Evolutionary conservation across 2,888 invertebrate genomes (phyloP), one percentile per base, ranked within the genome.

Genomic region (Sepiola atlantica): DNA sequence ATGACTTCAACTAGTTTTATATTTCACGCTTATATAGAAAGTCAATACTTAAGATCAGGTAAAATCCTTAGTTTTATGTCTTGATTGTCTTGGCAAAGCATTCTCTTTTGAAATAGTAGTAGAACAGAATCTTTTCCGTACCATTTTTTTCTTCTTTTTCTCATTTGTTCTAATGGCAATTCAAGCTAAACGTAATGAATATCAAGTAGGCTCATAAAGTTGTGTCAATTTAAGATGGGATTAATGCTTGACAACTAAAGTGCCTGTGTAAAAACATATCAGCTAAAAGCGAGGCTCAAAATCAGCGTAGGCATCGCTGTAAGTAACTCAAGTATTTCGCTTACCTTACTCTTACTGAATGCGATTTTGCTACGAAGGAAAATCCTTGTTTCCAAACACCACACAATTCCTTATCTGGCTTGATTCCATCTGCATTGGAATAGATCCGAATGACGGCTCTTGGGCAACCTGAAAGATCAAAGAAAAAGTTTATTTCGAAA

Each of bases 371-470:
- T 93, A 61, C 24, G 35, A 32, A 93, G 55, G 93, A 93, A 61
- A 57, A 93, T 93, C 61, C 93, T 61, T 93, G 57, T 93, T 93
- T 92, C 92, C 92, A 61, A 55, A 57, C 28, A 61, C 97, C 97
- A 95, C 97, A 97, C 24, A 96, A 94, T 94, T 96, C 96, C 61
- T 96, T 94, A 3, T 95, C 94, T 28, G 96, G 96, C 91, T 94
- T 55, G 77, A 94, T 45, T 18, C 94, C 92, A 90, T 95, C 91
- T 94, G 94, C 94, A 61, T 95, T 94, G 18, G 95, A 95, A 95
- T 97, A 96, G 45, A 97, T 95, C 92, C 96, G 95, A 45, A 97
- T 94, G 18, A 96, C 96, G 35, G 97, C 96, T 94, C 96, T 95
- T 61, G 95, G 95, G 95, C 97, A 97, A 14, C 96, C 96, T 93